These are phyloP conservation scores for Drosophila tristis DNA, from an alignment of 1,140 invertebrate species.

Conservation along the genomic window DNA sequence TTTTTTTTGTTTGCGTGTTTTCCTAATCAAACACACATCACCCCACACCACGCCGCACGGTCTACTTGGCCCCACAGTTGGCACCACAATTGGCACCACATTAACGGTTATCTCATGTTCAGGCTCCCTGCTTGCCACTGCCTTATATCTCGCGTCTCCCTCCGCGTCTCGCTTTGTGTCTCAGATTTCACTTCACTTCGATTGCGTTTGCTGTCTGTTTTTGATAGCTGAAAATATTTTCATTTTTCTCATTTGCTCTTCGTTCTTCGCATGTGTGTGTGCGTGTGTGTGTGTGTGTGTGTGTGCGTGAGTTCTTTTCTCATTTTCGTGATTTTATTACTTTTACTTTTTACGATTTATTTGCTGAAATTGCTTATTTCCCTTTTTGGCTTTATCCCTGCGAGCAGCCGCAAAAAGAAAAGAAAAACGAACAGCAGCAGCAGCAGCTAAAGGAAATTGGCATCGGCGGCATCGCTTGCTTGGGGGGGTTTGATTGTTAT, in stretches of 20 bases:
- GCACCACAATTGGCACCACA: slow-evolving; percentile 50
- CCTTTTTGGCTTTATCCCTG: slow-evolving; percentile 43
- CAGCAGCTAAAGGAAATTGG: slow-evolving; percentile 47
- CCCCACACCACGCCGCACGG: no score
- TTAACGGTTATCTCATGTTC: slow-evolving; percentile 54
- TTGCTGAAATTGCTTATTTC: slow-evolving; percentile 82
- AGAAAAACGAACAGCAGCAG: background rate
- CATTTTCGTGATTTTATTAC: slow-evolving; percentile 82
- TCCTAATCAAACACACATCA: slow-evolving; percentile 26
- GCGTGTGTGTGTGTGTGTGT: slow-evolving; percentile 23
- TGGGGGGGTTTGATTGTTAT: slow-evolving; percentile 38
- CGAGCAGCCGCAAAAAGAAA: slow-evolving; percentile 9
- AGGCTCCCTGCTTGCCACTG: background rate
- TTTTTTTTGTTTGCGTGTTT: slow-evolving; percentile 16
- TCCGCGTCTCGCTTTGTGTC: slow-evolving; percentile 11
- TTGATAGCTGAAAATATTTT: slow-evolving; percentile 62
- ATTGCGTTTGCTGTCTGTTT: slow-evolving; percentile 62
- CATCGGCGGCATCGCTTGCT: slow-evolving; percentile 12
- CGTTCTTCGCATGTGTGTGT: slow-evolving; percentile 6
- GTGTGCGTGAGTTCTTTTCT: slow-evolving; percentile 67
- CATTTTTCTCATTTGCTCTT: slow-evolving; percentile 45
- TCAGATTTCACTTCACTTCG: slow-evolving; percentile 46
- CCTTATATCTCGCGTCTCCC: background rate
- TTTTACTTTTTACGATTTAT: slow-evolving; percentile 83
- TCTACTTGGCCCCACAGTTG: slow-evolving; percentile 32